Base-by-base conservation (phyloP, 1,140 invertebrate genomes). In the Sogatella furcifera region DNA sequence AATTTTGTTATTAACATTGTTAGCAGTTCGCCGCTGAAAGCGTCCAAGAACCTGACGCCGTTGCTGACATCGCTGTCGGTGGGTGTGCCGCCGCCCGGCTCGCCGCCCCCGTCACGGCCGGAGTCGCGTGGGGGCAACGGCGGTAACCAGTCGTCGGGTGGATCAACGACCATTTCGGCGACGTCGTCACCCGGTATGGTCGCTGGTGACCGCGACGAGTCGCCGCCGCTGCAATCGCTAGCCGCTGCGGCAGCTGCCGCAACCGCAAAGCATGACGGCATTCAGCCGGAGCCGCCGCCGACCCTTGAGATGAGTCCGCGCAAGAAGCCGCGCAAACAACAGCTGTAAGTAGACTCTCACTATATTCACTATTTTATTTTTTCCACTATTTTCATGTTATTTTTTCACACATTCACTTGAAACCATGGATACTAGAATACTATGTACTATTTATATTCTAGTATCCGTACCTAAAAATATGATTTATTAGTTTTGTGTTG, bases 81-180 rank as follows among this genome's bases (percentile, higher is more conserved):
- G 5, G 53, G 46, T 4, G 24, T 38, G 34, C 41, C 57, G 6
- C 58, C 61, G 0, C 34, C 34, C 5, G 75, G 79, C 13, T 71
- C 78, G 38, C 71, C 74, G 9, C 74, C 76, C 2, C 74, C 78
- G 1, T 67, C 67, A 22, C 59, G 68, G 38, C 67, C 69, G n/a
- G 69, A 70, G 57, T 68, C 68, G 42, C 72, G 62, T n/a, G 57
- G 73, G 1, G 34, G 34, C 34, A 44, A 38, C 15, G 59, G 59
- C 3, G 59, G 71, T 22, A 72, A 73, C 10, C 71, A 69, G 13
- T 73, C 70, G 6, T 74, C 74, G 17, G 75, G 76, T 52, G 86
- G 86, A n/a, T 88, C 85, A 0, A 87, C 86, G 0, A 89, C 86
- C 0, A 82, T 88, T 1, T 88, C 85, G 1, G 86, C 86, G 0